A percentile compares a stretch with the other conserved stretches of the same genome.
These are phyloP conservation scores for Hoplias malabaricus DNA, from an alignment of 2,113 vertebrate species.

Conservation along the genomic window DNA sequence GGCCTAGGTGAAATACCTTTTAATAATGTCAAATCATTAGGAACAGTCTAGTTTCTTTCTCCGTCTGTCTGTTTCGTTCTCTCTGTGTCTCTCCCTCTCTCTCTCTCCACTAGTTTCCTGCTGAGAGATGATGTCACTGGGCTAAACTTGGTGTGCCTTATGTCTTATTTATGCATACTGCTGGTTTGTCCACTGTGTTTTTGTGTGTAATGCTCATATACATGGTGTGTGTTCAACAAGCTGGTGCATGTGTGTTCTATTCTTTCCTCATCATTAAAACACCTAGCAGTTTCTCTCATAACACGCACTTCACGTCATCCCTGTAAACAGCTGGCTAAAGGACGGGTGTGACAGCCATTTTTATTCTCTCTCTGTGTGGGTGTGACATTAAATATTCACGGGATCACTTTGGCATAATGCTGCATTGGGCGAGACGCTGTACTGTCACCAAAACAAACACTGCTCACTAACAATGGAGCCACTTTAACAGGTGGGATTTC, in stretches of 20 bases:
- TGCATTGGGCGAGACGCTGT: constrained; percentile 18
- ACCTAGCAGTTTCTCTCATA: too few relatives aligned
- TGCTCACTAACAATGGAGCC: constrained; percentile 20
- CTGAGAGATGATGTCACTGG: constrained; percentile 43
- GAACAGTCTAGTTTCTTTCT: not conserved
- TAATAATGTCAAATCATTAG: too few relatives aligned
- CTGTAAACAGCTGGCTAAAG: not conserved
- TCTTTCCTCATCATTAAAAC: too few relatives aligned
- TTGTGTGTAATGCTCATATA: not conserved
- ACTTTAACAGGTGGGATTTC: constrained; percentile 3
- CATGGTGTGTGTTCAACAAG: not conserved
- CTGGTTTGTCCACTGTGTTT: constrained; percentile 7
- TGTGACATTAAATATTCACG: constrained; percentile 32
- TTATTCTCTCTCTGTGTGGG: constrained; percentile 22
- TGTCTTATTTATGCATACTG: constrained; percentile 30
- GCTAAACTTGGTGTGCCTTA: constrained; percentile 58
- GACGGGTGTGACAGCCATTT: constrained; percentile 13
- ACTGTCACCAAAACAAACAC: constrained; percentile 42
- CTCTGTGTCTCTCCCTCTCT: not conserved
- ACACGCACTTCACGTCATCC: constrained; percentile 33
- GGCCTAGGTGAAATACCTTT: too few relatives aligned
- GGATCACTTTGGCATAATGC: constrained; percentile 24
- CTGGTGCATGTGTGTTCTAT: not conserved
- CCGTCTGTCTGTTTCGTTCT: not conserved
- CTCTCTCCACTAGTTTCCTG: not conserved